phyloP scores from a whole-genome alignment of 2,888 invertebrate genomes.

The Anthophora plumipes region DNA sequence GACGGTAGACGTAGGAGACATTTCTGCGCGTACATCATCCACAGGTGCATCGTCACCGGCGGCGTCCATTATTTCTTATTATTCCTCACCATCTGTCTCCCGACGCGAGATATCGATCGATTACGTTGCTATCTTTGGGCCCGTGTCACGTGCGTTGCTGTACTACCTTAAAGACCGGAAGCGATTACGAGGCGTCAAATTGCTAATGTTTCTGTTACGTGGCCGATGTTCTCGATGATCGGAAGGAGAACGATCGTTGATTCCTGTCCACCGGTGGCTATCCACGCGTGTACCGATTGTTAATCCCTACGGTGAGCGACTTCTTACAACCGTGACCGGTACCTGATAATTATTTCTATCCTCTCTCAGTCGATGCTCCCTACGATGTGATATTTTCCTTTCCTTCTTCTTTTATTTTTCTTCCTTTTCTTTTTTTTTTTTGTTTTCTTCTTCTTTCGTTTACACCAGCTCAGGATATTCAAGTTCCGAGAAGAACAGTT shows the following conservation, averaged over 20 bases:
- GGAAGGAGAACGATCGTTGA: slow-evolving; percentile 33
- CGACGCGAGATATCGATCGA: slow-evolving; percentile 57
- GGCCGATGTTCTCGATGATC: slow-evolving; percentile 41
- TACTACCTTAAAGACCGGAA: slow-evolving; percentile 58
- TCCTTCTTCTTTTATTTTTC: too few species aligned
- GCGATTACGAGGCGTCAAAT: slow-evolving; percentile 67
- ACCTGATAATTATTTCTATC: slow-evolving; percentile 20
- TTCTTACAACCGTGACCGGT: slow-evolving; percentile 29
- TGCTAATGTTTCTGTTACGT: slow-evolving; percentile 65
- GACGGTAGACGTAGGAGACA: not conserved
- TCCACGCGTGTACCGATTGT: slow-evolving; percentile 50
- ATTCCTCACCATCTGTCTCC: slow-evolving; percentile 47
- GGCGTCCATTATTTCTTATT: slow-evolving; percentile 59
- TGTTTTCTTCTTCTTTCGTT: too few species aligned
- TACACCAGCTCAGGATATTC: too few species aligned
- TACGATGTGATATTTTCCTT: not conserved
- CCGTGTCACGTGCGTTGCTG: slow-evolving; percentile 54
- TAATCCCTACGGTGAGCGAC: slow-evolving; percentile 46
- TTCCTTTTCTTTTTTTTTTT: not conserved
- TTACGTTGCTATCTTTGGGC: slow-evolving; percentile 50
- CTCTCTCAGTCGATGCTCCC: not conserved
- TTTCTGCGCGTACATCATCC: slow-evolving; percentile 52
- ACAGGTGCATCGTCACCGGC: slow-evolving; percentile 53
- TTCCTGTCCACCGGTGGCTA: slow-evolving; percentile 26
- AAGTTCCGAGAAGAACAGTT: too few species aligned